These are phyloP conservation scores for Dicaeum eximium DNA, from an alignment of 2,113 vertebrate species.

Conservation along the genomic window DNA sequence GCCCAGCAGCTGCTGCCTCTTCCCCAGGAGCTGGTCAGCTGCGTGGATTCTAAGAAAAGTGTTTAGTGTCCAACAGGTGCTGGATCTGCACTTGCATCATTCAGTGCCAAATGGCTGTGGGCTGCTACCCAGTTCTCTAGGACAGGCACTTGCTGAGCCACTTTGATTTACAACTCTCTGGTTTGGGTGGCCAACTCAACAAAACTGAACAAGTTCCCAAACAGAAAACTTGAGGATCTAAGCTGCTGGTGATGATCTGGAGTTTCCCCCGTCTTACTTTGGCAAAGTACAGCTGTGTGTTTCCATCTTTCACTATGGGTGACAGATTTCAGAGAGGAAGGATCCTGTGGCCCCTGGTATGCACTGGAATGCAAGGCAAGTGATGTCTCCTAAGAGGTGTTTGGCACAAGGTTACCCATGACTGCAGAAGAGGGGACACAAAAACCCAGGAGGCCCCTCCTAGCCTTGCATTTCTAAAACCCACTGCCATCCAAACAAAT, in stretches of 20 bases:
- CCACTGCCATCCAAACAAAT: background rate
- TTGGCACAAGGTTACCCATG: rapidly evolving
- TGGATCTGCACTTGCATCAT: background rate
- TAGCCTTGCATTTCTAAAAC: background rate
- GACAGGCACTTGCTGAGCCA: background rate
- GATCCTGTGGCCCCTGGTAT: background rate
- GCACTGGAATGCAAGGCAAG: background rate
- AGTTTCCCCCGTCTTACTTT: background rate
- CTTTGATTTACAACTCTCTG: background rate
- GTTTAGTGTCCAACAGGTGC: slow-evolving; percentile 49
- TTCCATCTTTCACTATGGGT: background rate
- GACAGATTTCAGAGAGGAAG: background rate
- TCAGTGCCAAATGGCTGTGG: background rate
- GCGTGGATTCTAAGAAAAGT: slow-evolving; percentile 6
- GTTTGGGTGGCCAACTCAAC: background rate
- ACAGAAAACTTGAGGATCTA: background rate
- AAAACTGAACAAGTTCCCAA: background rate
- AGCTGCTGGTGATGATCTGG: background rate
- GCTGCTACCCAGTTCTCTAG: background rate
- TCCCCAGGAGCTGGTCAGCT: slow-evolving; percentile 13
- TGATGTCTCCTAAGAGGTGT: background rate
- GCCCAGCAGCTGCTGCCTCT: slow-evolving; percentile 24
- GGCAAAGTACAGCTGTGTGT: background rate
- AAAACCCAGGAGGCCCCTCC: background rate
- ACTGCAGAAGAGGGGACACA: background rate